Base-by-base conservation (phyloP, 2,888 invertebrate genomes). In the Clivina fossor region DNA sequence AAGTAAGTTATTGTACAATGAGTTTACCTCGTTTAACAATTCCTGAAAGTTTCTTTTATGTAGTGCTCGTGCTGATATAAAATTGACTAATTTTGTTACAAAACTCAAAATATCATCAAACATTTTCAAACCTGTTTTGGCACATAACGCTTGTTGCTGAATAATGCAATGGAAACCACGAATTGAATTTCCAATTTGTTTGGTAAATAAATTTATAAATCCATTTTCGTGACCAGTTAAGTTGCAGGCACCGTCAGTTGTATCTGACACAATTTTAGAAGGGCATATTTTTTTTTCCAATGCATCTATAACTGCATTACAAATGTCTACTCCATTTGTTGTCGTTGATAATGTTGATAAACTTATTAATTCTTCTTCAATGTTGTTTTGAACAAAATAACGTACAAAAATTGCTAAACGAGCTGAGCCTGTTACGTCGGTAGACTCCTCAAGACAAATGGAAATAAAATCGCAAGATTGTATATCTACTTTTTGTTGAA, bases 401-500 rank as follows among this genome's bases (percentile, higher is more conserved):
- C 57, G 56, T 57, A 49, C 49, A 59, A 62, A 62, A 62, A 59
- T 44, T 56, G 57, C 49, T 61, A 61, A 57, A 18, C 53, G 53
- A 48, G 44, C 46, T 38, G 48, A 53, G 56, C 56, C 49, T 56
- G 56, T 54, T 13, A 62, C 41, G 49, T 59, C 59, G 55, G 60
- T 62, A 28, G 48, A 56, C 53, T 61, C 58, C 43, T 60, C 59
- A 60, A 58, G 60, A 47, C 54, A 56, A 41, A 60, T 57, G 54
- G 37, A 61, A 51, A 51, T 61, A 50, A 56, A 28, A 32, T 41
- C 38, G 28, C 53, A 41, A 54, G 48, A 58, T 13, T 58, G 58
- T 37, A 59, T 58, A 50, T 58, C 40, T 30, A 57, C 53, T 48
- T 59, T 59, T 58, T 46, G 53, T 33, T 58, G 54, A 57, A 58